A percentile compares a stretch with the other conserved stretches of the same genome.
phyloP scores from a whole-genome alignment of 2,888 invertebrate genomes.

The Taphrorychus bicolor region DNA sequence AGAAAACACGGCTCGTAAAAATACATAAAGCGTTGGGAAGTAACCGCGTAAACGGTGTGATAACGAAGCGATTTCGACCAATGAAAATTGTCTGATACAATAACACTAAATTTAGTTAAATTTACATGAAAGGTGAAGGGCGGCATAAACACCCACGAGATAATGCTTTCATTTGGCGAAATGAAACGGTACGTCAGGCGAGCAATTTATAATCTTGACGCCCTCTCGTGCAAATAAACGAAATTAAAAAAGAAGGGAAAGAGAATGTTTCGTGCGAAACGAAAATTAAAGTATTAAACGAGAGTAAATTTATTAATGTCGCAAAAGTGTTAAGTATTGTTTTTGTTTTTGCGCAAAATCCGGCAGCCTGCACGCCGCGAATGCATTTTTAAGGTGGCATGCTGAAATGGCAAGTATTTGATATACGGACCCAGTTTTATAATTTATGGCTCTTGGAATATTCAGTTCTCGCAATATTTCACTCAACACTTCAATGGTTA shows the following conservation, averaged over 20 bases:
- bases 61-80: not conserved
- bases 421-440: slow-evolving; percentile 26
- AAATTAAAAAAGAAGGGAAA: slow-evolving; percentile 8
- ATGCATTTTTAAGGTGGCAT: slow-evolving; percentile 37
- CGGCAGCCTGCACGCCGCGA: slow-evolving; percentile 24
- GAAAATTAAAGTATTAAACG: slow-evolving; percentile 36
- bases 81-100: not conserved
- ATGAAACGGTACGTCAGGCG: not conserved
- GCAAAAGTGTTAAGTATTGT: slow-evolving; percentile 38
- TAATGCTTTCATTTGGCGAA: not conserved
- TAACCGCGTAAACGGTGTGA: slow-evolving; percentile 18
- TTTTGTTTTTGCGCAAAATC: slow-evolving; percentile 29
- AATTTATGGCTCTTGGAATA: slow-evolving; percentile 30
- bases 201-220: slow-evolving; percentile 7
- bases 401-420: slow-evolving; percentile 38
- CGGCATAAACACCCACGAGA: not conserved
- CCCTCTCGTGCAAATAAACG: not conserved
- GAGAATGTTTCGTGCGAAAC: slow-evolving; percentile 30
- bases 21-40: slow-evolving; percentile 21
- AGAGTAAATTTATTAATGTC: slow-evolving; percentile 35
- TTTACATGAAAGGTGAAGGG: too few species aligned
- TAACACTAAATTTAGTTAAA: too few species aligned
- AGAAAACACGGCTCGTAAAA: slow-evolving; percentile 28
- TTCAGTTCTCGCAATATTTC: slow-evolving; percentile 16
- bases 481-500: not conserved